Conservation (phyloP, 2,113 vertebrate genomes). For the Glareola pratincola region DNA sequence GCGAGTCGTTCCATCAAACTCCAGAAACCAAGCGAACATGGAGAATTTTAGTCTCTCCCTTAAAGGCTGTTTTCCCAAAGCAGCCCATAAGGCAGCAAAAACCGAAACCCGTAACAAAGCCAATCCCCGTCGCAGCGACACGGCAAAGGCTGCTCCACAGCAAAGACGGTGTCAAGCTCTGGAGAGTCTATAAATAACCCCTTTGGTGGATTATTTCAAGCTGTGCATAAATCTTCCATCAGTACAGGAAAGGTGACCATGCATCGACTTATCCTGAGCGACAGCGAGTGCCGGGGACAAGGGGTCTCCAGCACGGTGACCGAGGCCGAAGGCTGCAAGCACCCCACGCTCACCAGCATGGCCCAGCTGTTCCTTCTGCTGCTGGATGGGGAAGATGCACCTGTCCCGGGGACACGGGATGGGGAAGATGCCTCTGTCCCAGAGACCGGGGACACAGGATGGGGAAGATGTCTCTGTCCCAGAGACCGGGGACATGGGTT, state of each 20-base stretch:
- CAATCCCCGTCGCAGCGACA: rapidly evolving
- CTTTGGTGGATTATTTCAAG: not conserved
- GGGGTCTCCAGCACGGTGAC: not conserved
- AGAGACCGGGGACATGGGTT: rapidly evolving
- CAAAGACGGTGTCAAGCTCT: rapidly evolving
- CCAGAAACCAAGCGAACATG: rapidly evolving
- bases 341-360: rapidly evolving
- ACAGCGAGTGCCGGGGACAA: rapidly evolving
- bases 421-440: no score
- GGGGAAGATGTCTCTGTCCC: not conserved
- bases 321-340: not conserved
- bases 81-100: not conserved
- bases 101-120: not conserved
- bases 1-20: not conserved
- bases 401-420: not conserved
- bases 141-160: not conserved
- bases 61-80: not conserved
- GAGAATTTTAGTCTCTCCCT: not conserved
- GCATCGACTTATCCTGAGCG: rapidly evolving
- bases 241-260: not conserved
- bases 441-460: rapidly evolving
- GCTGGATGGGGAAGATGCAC: not conserved
- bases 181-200: not conserved
- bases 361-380: rapidly evolving
- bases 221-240: not conserved